Evolutionary conservation across 2,797 vertebrate genomes (phyloP).

Genomic region (Sylvilagus floridanus): DNA sequence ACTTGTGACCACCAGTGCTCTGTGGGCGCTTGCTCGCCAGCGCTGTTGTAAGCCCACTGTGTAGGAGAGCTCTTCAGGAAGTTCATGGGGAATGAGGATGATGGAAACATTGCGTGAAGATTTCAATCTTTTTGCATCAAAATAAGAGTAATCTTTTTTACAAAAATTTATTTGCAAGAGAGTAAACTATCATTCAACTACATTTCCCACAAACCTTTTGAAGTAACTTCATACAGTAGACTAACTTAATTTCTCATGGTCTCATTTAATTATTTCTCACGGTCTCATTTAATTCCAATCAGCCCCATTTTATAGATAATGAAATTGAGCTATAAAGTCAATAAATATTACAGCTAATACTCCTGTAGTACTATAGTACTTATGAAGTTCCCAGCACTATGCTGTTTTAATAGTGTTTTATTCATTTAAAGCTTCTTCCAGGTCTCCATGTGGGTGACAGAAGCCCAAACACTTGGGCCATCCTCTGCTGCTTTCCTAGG

Average conservation of each 20-base stretch:
- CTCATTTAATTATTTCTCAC: slow-evolving; percentile 33
- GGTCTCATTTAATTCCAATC: not conserved
- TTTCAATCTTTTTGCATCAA: too few species aligned
- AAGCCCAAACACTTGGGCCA: too few species aligned
- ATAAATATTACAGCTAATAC: not conserved
- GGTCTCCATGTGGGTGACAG: too few species aligned
- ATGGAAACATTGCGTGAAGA: too few species aligned
- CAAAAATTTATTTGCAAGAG: too few species aligned
- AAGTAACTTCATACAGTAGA: not conserved
- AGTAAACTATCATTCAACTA: too few species aligned
- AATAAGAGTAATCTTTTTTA: too few species aligned
- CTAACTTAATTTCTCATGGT: slow-evolving; percentile 16
- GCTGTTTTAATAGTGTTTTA: not conserved
- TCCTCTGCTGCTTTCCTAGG: too few species aligned
- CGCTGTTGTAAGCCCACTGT: not conserved
- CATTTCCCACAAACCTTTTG: too few species aligned
- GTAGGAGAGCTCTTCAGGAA: not conserved
- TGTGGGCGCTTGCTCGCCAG: not conserved
- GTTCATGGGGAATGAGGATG: too few species aligned
- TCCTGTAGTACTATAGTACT: not conserved
- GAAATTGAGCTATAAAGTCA: slow-evolving; percentile 15
- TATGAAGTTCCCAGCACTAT: not conserved
- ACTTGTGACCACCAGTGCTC: not conserved
- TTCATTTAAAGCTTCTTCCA: not conserved
- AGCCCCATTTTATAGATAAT: slow-evolving; percentile 20